Base-by-base conservation (phyloP, 2,113 vertebrate genomes). In the Patagioenas fasciata region DNA sequence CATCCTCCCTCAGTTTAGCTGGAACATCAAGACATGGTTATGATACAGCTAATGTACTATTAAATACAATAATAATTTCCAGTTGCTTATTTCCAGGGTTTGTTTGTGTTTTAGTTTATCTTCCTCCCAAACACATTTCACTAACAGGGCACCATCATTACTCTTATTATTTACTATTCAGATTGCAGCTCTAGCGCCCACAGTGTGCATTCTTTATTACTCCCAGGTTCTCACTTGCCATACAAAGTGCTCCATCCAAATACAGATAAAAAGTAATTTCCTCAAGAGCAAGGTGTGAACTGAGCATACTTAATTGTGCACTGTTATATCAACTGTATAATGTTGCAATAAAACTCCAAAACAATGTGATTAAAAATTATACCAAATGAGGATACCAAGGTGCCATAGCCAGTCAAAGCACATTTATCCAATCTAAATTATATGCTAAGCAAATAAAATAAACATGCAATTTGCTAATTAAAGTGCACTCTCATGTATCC, bases 291-390 rank as follows among this genome's bases (percentile, higher is more conserved):
- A 97, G 96, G 95, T 93, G 93, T 95, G 93, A 97, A 96, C 71
- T 88, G 93, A 98, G 96, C 96, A 97, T 93, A 96, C 93, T 96
- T 96, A 97, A 97, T 96, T 96, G 94, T 93, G 96, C 91, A 95
- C 69, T 80, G 89, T 94, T 97, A 94, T 87, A 96, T 91, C 86
- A 97, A 92, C 96, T 93, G 92, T 92, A 94, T 93, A 97, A 98
- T 97, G 96, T 77, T 96, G 93, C 95, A 98, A 98, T 98, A 97
- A 97, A 97, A 98, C 96, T 97, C 96, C 92, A 96, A 96, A 97
- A 97, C 97, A 98, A 98, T 96, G 94, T 97, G 95, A 98, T 98
- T 96, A 98, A 98, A 98, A 98, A 98, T 98, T 98, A 98, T 91
- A 97, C 80, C 53, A 80, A 94, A 96, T 32, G 94, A 97, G 95